Conservation (phyloP, 2,888 invertebrate genomes). For the Caenorhabditis imperialis region DNA sequence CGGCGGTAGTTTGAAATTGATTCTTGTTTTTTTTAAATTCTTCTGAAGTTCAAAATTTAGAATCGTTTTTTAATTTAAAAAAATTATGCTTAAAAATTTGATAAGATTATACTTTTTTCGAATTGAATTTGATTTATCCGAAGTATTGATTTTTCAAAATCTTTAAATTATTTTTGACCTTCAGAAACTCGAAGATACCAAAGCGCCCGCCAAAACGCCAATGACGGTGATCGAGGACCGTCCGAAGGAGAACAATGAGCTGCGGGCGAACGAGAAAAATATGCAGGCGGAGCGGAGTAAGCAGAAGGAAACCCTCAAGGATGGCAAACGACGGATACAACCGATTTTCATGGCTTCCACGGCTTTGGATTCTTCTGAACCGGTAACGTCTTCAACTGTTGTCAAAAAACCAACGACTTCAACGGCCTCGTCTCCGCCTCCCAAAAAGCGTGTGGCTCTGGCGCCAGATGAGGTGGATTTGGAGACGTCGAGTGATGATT, state of each 20-base stretch:
- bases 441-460: conserved; percentile 14
- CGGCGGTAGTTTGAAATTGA: too few relatives aligned
- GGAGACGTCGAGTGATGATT: conserved; percentile 30
- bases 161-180: conserved; percentile 3
- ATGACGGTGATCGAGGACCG: not conserved
- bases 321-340: conserved; percentile 94
- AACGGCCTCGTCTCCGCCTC: conserved; percentile 8
- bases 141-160: not conserved
- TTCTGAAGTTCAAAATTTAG: too few relatives aligned
- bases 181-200: conserved; percentile 21
- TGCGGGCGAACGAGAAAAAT: conserved; percentile 32
- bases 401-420: not conserved
- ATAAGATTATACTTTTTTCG: too few relatives aligned
- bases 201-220: not conserved
- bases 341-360: conserved; percentile 87
- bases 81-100: too few relatives aligned
- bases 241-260: conserved; percentile 27
- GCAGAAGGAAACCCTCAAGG: conserved; percentile 79
- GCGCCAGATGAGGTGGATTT: conserved; percentile 36
- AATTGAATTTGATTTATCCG: too few relatives aligned
- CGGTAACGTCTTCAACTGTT: not conserved
- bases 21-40: too few relatives aligned
- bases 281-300: conserved; percentile 57
- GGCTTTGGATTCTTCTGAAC: conserved; percentile 15
- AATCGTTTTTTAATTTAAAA: too few relatives aligned